Evolutionary conservation across 2,888 invertebrate genomes (phyloP).

Genomic region (Rhyacophila evoluta): DNA sequence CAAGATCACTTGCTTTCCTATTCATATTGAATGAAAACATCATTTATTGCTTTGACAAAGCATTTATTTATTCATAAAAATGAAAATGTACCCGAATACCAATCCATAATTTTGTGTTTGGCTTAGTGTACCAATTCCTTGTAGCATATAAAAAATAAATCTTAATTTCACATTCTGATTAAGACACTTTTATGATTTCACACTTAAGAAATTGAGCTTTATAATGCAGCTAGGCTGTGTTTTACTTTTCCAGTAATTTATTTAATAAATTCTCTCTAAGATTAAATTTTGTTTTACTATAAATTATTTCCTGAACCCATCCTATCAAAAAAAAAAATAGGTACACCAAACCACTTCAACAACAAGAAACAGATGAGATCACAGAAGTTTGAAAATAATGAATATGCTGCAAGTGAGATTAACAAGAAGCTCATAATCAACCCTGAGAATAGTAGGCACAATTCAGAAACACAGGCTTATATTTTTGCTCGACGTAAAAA

Average conservation of each 20-base stretch:
- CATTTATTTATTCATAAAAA: background rate
- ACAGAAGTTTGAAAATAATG: too few species aligned
- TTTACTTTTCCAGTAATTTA: conserved; percentile 19
- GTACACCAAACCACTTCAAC: too few species aligned
- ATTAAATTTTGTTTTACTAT: background rate
- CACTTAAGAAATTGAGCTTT: conserved; percentile 28
- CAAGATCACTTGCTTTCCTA: conserved; percentile 2
- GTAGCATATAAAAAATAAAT: background rate
- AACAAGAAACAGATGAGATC: too few species aligned
- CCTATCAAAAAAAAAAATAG: too few species aligned
- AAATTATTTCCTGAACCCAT: background rate
- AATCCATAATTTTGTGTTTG: background rate
- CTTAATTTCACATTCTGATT: conserved; percentile 1
- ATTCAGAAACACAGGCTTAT: background rate
- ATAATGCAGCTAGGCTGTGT: conserved; percentile 17
- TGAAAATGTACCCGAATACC: conserved; percentile 9
- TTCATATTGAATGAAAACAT: background rate
- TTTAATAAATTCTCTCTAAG: conserved; percentile 28
- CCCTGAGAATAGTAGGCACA: too few species aligned
- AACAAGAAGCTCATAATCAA: too few species aligned
- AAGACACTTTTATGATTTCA: conserved; percentile 16
- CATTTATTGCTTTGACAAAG: background rate
- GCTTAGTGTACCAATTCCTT: conserved; percentile 7
- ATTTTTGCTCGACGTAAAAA: background rate
- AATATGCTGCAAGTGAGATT: too few species aligned